Conservation (phyloP, 1,140 invertebrate species). For the Caligus rogercresseyi region DNA sequence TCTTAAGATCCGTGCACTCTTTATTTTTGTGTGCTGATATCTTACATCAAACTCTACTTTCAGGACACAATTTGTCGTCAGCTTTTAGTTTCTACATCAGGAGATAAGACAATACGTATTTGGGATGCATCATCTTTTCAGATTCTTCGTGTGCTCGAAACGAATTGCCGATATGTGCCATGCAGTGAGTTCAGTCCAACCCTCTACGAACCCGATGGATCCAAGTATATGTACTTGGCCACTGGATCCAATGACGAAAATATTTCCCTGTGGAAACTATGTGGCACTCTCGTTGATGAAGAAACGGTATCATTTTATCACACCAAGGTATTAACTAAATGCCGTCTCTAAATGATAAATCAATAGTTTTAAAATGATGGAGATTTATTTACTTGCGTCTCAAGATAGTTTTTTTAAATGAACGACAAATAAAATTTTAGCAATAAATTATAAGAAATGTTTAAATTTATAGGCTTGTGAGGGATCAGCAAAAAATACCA, state of each 20-base stretch:
- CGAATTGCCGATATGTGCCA: conserved; percentile 49
- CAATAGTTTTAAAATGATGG: neutral
- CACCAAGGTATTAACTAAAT: neutral
- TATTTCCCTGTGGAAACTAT: conserved; percentile 31
- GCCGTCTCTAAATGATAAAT: neutral
- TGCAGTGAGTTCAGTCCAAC: conserved; percentile 44
- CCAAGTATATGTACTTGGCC: conserved; percentile 33
- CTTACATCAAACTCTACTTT: too few relatives aligned
- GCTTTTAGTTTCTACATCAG: conserved; percentile 38
- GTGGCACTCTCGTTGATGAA: conserved; percentile 10
- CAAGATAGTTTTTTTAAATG: neutral
- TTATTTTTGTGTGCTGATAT: neutral
- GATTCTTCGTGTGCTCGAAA: conserved; percentile 33
- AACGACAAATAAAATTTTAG: neutral
- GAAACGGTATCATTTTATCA: neutral
- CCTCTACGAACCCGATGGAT: conserved; percentile 32
- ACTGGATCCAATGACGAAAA: conserved; percentile 36
- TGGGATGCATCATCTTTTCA: conserved; percentile 39
- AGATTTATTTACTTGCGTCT: neutral
- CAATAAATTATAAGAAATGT: neutral
- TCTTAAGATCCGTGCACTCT: neutral
- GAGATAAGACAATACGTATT: conserved; percentile 48
- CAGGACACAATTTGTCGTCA: too few relatives aligned
- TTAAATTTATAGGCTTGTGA: too few relatives aligned
- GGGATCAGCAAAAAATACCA: too few relatives aligned